Conservation (phyloP, 1,140 invertebrate species). For the Papilio helenus region DNA sequence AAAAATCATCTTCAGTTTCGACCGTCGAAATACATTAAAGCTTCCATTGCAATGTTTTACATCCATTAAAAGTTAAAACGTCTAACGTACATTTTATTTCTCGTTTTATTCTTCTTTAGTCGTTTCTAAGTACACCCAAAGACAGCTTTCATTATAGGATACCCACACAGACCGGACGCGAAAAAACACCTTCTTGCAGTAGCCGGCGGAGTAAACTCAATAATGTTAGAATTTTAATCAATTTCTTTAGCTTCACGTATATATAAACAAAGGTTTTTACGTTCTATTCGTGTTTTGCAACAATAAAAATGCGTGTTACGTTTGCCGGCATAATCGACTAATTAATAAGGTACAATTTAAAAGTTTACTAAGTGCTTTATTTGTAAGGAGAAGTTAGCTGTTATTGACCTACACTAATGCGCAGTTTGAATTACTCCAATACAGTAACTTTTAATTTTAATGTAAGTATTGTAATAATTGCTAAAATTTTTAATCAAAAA, state of each 20-base stretch:
- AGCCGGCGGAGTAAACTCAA: constrained; percentile 24
- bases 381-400: background rate
- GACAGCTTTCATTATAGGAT: background rate
- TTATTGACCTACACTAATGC: background rate
- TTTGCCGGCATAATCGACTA: constrained; percentile 28
- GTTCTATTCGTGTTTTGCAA: constrained; percentile 31
- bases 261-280: constrained; percentile 31
- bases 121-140: constrained; percentile 22
- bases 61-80: constrained; percentile 15
- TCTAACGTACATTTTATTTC: background rate
- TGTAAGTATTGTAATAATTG: background rate
- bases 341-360: constrained; percentile 32
- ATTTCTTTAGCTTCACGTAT: constrained; percentile 20
- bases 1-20: constrained; percentile 43
- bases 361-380: constrained; percentile 21
- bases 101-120: background rate
- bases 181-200: constrained; percentile 34
- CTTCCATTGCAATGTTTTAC: background rate
- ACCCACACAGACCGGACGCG: constrained; percentile 25
- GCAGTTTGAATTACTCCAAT: background rate
- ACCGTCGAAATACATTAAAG: constrained; percentile 38
- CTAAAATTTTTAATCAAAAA: background rate
- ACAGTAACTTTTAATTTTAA: background rate
- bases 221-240: constrained; percentile 37
- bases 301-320: constrained; percentile 38